A percentile compares a stretch with the other conserved stretches of the same genome.
phyloP scores from a whole-genome alignment of 2,888 invertebrate genomes.

The Ptychoptera contaminata region DNA sequence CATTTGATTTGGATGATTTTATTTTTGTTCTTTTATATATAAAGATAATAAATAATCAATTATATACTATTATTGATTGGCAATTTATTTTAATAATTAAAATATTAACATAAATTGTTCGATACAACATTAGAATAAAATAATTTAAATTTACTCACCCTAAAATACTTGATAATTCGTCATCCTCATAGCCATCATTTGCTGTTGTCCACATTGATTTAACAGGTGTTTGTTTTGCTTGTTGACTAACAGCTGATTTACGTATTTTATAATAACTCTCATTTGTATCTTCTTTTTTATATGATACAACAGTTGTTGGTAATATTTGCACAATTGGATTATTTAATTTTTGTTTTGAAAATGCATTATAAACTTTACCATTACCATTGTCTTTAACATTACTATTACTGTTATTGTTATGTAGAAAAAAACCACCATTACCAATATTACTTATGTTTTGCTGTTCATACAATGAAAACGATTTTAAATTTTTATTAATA shows the following conservation, averaged over 20 bases:
- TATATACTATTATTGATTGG: too few species aligned
- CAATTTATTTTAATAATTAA: too few species aligned
- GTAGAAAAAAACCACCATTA: slow-evolving; percentile 12
- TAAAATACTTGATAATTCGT: slow-evolving; percentile 54
- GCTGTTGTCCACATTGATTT: background rate
- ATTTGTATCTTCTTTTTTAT: background rate
- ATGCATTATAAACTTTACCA: slow-evolving; percentile 13
- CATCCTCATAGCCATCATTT: slow-evolving; percentile 26
- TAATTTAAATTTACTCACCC: slow-evolving; percentile 50
- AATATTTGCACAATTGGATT: background rate
- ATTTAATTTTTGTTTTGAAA: slow-evolving; percentile 10
- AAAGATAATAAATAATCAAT: slow-evolving; percentile 3
- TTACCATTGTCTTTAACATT: slow-evolving; percentile 4
- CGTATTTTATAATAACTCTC: background rate
- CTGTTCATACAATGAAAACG: too few species aligned
- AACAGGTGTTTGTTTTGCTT: slow-evolving; percentile 18
- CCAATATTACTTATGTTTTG: slow-evolving; percentile 2
- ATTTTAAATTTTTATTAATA: background rate
- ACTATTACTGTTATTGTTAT: too few species aligned
- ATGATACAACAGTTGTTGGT: background rate
- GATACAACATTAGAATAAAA: too few species aligned
- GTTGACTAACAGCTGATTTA: slow-evolving; percentile 14
- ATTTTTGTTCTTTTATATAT: slow-evolving; percentile 23
- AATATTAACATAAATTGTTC: too few species aligned
- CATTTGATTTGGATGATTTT: slow-evolving; percentile 20